These are phyloP conservation scores for Hippopotamus amphibius DNA, from an alignment of 2,113 vertebrate genomes.

Conservation along the genomic window DNA sequence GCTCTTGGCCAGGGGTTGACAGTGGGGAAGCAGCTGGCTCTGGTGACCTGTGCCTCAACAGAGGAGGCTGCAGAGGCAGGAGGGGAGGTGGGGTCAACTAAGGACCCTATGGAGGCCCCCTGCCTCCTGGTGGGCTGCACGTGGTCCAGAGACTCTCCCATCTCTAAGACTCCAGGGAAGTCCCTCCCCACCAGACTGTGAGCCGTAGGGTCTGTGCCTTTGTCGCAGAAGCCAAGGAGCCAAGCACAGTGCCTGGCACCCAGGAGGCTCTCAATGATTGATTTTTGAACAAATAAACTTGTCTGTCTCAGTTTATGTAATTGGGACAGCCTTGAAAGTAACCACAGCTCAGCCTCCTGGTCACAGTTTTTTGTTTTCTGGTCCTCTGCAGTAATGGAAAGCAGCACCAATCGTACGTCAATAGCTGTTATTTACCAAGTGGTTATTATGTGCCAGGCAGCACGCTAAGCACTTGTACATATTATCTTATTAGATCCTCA, in stretches of 20 bases:
- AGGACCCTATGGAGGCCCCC: not conserved
- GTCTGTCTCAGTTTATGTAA: not conserved
- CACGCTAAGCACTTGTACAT: not conserved
- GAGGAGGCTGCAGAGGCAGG: not conserved
- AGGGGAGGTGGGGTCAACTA: too few relatives aligned
- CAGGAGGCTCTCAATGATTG: not conserved
- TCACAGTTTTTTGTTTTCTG: not conserved
- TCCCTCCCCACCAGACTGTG: slow-evolving; percentile 69
- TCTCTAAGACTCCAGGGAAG: slow-evolving; percentile 64
- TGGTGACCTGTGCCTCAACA: not conserved
- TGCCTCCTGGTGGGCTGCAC: not conserved
- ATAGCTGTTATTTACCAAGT: not conserved
- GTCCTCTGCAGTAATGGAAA: not conserved
- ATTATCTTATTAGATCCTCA: not conserved
- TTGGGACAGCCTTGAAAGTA: not conserved
- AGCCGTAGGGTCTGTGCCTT: not conserved
- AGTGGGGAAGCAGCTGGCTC: not conserved
- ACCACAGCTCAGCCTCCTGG: not conserved
- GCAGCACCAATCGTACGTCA: not conserved
- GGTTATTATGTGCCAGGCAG: not conserved
- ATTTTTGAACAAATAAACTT: not conserved
- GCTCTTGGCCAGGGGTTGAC: not conserved
- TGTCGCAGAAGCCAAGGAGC: not conserved
- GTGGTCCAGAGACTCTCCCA: slow-evolving; percentile 69
- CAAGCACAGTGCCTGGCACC: not conserved